Percentiles rank a stretch among this genome's conserved stretches.
Conservation (phyloP, 2,797 vertebrate genomes). For the Steatocranus sp. region DNA sequence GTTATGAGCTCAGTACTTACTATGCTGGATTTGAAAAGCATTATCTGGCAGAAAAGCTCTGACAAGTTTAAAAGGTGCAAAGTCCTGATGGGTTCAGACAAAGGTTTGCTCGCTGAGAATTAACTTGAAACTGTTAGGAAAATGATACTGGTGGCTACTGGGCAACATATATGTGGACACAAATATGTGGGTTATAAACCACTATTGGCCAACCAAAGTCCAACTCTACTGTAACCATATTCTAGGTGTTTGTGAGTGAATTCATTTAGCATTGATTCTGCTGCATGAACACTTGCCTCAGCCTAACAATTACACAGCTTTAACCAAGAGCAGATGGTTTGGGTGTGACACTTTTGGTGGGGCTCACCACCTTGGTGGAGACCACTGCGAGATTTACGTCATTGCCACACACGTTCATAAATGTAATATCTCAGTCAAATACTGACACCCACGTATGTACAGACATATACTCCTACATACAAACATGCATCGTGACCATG, state of each 20-base stretch:
- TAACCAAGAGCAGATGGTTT: conserved; percentile 70
- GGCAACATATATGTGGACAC: background rate
- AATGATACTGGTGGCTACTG: background rate
- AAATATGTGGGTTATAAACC: background rate
- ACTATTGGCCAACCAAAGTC: background rate
- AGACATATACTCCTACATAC: background rate
- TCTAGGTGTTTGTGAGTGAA: conserved; percentile 5
- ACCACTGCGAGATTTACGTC: conserved; percentile 40
- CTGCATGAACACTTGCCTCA: conserved; percentile 53
- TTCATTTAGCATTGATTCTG: conserved; percentile 28
- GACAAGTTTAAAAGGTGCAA: background rate
- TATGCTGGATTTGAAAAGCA: background rate
- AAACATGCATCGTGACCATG: background rate
- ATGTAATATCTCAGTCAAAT: background rate
- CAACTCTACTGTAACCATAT: background rate
- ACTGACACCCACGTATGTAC: background rate
- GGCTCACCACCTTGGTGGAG: conserved; percentile 39
- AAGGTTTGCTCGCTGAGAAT: background rate
- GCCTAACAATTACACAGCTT: conserved; percentile 48
- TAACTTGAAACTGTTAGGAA: background rate
- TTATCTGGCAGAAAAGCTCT: background rate
- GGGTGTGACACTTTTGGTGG: conserved; percentile 52
- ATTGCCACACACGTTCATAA: conserved; percentile 18
- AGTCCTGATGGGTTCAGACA: background rate
- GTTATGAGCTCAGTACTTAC: background rate